phyloP scores from a whole-genome alignment of 2,797 vertebrate species.

The Arremon aurantiirostris region DNA sequence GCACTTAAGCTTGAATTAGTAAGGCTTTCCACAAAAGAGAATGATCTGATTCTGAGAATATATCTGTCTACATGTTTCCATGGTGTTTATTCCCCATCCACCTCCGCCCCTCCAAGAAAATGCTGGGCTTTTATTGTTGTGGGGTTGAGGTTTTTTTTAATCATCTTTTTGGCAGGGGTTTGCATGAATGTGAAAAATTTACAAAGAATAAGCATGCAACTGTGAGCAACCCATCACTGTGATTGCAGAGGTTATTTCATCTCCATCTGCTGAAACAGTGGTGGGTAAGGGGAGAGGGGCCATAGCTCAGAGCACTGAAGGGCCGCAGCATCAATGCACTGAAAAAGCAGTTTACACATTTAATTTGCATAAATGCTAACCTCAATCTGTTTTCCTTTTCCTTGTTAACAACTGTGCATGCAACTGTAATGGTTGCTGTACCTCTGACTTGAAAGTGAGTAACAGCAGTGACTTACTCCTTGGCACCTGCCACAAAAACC shows the following conservation, averaged over 20 bases:
- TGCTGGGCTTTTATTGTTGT: slow-evolving; percentile 36
- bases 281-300: slow-evolving; percentile 3
- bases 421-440: not conserved
- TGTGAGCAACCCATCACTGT: not conserved
- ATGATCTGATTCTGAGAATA: slow-evolving; percentile 47
- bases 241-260: not conserved
- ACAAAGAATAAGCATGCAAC: slow-evolving; percentile 10
- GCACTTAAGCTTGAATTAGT: slow-evolving; percentile 60
- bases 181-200: slow-evolving; percentile 45
- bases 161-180: slow-evolving; percentile 27
- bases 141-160: slow-evolving; percentile 36
- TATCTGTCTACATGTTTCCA: slow-evolving; percentile 53
- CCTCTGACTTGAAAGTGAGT: not conserved
- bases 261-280: not conserved
- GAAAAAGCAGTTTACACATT: not conserved
- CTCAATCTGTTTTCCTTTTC: not conserved
- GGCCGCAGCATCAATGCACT: not conserved
- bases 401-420: not conserved
- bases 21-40: slow-evolving; percentile 61
- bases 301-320: slow-evolving; percentile 23
- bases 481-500: not conserved
- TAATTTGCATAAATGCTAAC: not conserved
- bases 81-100: slow-evolving; percentile 14
- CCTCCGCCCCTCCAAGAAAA: not conserved
- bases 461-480: not conserved